phyloP scores from a whole-genome alignment of 2,797 vertebrate genomes.

The Myotis findleyi region DNA sequence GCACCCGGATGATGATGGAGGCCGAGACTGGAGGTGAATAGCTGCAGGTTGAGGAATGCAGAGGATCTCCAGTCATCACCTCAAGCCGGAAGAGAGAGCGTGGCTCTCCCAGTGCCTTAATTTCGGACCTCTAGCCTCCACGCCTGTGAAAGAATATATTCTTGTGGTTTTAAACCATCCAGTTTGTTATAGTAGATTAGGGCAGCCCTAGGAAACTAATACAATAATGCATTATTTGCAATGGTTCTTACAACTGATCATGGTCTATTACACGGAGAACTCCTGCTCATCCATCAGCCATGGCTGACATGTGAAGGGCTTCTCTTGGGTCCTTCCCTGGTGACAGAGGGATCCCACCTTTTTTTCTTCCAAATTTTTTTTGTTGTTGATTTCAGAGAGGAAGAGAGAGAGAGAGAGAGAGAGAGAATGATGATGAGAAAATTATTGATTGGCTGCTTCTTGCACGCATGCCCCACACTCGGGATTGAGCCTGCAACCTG shows the following conservation, averaged over 20 bases:
- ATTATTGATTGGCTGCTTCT: too few species aligned
- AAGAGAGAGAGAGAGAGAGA: too few species aligned
- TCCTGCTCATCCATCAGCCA: background rate
- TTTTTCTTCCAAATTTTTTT: too few species aligned
- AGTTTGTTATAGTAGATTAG: background rate
- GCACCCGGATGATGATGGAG: fast-evolving
- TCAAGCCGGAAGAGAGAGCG: background rate
- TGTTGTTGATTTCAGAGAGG: too few species aligned
- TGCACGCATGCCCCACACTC: too few species aligned
- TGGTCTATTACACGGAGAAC: fast-evolving
- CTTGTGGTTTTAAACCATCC: background rate
- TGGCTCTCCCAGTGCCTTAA: background rate
- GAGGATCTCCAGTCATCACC: background rate
- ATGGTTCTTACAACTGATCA: too few species aligned
- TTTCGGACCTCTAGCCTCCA: background rate
- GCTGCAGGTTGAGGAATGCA: too few species aligned
- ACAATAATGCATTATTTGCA: background rate
- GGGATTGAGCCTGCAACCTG: too few species aligned
- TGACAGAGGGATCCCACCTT: background rate
- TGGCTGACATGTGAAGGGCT: too few species aligned
- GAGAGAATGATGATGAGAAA: too few species aligned
- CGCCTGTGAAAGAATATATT: background rate
- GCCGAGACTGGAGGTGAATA: too few species aligned
- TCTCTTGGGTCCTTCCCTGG: background rate
- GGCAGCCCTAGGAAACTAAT: background rate